phyloP scores from a whole-genome alignment of 2,797 vertebrate species.

The Erethizon dorsatum region DNA sequence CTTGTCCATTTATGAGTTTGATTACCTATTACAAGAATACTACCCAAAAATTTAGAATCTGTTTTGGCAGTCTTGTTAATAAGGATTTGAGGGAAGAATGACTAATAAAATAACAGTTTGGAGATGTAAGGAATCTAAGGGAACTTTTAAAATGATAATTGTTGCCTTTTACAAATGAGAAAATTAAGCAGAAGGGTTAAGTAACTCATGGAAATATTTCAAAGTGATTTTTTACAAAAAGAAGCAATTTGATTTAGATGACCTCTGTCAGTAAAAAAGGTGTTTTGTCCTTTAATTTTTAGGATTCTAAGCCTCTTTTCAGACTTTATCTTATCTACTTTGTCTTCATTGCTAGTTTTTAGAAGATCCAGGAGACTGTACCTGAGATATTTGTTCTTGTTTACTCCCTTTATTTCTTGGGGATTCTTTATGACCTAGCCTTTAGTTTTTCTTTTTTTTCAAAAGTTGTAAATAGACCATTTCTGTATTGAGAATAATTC shows the following conservation, averaged over 20 bases:
- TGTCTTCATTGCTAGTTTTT: not conserved
- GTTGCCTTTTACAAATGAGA: constrained; percentile 34
- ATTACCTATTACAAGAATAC: constrained; percentile 20
- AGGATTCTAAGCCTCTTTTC: not conserved
- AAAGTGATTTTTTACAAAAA: not conserved
- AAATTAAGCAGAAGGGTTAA: constrained; percentile 18
- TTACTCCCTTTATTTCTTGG: not conserved
- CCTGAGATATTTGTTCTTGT: not conserved
- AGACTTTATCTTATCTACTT: not conserved
- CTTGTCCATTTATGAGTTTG: constrained; percentile 9
- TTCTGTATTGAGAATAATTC: constrained; percentile 25
- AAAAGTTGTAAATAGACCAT: not conserved
- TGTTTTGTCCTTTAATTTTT: constrained; percentile 27
- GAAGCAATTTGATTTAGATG: not conserved
- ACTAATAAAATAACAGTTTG: not conserved
- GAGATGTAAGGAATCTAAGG: not conserved
- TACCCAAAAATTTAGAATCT: constrained; percentile 12
- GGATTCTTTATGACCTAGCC: not conserved
- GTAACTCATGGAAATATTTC: not conserved
- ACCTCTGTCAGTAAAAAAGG: not conserved
- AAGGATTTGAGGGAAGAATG: not conserved
- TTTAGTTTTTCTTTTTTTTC: constrained; percentile 20
- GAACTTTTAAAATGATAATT: constrained; percentile 16
- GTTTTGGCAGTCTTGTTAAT: not conserved
- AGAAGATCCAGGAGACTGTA: not conserved